Base-by-base conservation (phyloP, 2,113 vertebrate species). In the Stomatorhinus ivindoensis region DNA sequence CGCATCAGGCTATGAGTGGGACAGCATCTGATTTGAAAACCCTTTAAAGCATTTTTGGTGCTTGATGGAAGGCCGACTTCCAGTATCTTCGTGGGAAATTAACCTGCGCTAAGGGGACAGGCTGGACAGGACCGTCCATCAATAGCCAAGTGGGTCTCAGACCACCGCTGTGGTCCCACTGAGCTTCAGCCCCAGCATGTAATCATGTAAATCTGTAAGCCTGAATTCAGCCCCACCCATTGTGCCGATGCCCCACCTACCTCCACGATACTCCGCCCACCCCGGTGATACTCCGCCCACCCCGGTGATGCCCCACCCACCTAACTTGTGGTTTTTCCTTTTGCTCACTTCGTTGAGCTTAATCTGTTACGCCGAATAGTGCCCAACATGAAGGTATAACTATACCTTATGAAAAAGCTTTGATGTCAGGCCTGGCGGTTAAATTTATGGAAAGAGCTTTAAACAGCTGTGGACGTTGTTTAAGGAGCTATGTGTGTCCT, bases 41-140 rank as follows among this genome's bases (percentile, higher is more conserved):
- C 69, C 69, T 44, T 88, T 53, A 88, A 88, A 88, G 55, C 69
- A 53, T 88, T 80, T 82, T 82, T 48, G n/a, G 61, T 46, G 19
- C 51, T 44, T 27, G 27, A 73, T n/a, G 17, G 27, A 88, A 0
- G 19, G 69, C 48, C 42, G 2, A 80, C 65, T 76, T 31, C 44
- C 65, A 19, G 31, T 42, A 48, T 42, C 47, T 50, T 21, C 31
- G 24, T 47, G 50, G 88, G 46, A 69, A 50, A 24, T 88, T 80
- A 80, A 88, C 69, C 47, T 21, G 42, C 8, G 15, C 10, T 69
- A 73, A 88, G 6, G 24, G 39, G 44, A 44, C 24, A 88, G 24
- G 19, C 55, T 69, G 61, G 13, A 51, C 48, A 19, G 47, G 47
- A 51, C n/a, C 21, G 42, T 13, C 39, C 58, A 55, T 35, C 53